Conservation (phyloP, 2,797 vertebrate species). For the Epinephelus malabaricus region DNA sequence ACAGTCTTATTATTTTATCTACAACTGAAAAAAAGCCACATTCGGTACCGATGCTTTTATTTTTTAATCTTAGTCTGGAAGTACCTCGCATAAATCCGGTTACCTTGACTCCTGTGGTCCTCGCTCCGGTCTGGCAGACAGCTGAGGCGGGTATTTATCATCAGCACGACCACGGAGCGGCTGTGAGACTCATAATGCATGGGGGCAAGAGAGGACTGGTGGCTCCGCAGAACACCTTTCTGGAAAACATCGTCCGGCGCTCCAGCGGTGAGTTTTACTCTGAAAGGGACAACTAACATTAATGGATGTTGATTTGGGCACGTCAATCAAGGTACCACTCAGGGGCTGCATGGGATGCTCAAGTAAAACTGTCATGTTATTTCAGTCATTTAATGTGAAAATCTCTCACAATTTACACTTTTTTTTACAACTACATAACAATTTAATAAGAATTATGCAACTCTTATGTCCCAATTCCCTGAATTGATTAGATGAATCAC, state of each 20-base stretch:
- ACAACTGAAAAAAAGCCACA: not conserved
- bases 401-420: not conserved
- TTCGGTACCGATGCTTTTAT: constrained; percentile 29
- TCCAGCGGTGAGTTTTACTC: constrained; percentile 91
- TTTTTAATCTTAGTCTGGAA: constrained; percentile 38
- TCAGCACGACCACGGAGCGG: constrained; percentile 53
- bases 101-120: constrained; percentile 14
- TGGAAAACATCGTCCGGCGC: constrained; percentile 98
- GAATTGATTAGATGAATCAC: not conserved
- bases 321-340: constrained; percentile 3
- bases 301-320: constrained; percentile 7
- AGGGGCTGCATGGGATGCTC: not conserved
- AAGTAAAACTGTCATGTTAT: constrained; percentile 8
- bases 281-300: not conserved
- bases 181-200: constrained; percentile 90
- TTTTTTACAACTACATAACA: not conserved
- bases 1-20: not conserved
- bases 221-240: constrained; percentile 98
- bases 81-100: fast-evolving
- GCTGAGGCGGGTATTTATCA: constrained; percentile 29
- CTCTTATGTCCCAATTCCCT: not conserved
- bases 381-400: not conserved
- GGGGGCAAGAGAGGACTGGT: constrained; percentile 98
- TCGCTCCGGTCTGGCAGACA: not conserved
- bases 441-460: constrained; percentile 1